A percentile compares a stretch with the other conserved stretches of the same genome.
phyloP scores from a whole-genome alignment of 2,888 invertebrate species.

The Pocota personata region DNA sequence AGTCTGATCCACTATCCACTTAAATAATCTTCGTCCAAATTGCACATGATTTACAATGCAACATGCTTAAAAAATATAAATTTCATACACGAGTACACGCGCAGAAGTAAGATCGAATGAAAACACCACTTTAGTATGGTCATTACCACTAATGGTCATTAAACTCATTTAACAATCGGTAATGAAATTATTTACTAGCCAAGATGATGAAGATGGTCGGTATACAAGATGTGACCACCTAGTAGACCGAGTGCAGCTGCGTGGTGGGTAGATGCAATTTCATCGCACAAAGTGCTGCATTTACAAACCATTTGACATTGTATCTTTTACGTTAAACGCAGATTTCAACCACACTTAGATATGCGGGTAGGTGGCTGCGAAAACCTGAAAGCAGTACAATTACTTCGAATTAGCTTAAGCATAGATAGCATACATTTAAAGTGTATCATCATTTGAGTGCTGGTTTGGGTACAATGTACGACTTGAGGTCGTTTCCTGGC shows the following conservation, averaged over 20 bases:
- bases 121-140: slow-evolving; percentile 28
- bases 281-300: slow-evolving; percentile 1
- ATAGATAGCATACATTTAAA: background rate
- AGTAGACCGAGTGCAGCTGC: background rate
- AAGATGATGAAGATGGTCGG: background rate
- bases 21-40: slow-evolving; percentile 58
- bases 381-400: slow-evolving; percentile 1
- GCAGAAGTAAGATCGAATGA: background rate
- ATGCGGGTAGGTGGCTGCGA: background rate
- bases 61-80: slow-evolving; percentile 41
- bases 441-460: background rate
- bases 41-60: slow-evolving; percentile 50
- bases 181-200: slow-evolving; percentile 50
- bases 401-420: background rate
- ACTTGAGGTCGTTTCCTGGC: slow-evolving; percentile 20
- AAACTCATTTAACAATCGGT: slow-evolving; percentile 61
- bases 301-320: slow-evolving; percentile 31
- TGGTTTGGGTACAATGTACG: background rate
- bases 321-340: background rate
- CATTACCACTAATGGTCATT: slow-evolving; percentile 60
- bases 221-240: slow-evolving; percentile 24
- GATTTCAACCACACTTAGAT: slow-evolving; percentile 15
- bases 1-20: slow-evolving; percentile 24
- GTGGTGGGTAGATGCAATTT: slow-evolving; percentile 23
- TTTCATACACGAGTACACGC: slow-evolving; percentile 2